Evolutionary conservation across 2,888 invertebrate species (phyloP), one percentile per base, ranked within the genome.

Genomic region (Leptinotarsa juncta): DNA sequence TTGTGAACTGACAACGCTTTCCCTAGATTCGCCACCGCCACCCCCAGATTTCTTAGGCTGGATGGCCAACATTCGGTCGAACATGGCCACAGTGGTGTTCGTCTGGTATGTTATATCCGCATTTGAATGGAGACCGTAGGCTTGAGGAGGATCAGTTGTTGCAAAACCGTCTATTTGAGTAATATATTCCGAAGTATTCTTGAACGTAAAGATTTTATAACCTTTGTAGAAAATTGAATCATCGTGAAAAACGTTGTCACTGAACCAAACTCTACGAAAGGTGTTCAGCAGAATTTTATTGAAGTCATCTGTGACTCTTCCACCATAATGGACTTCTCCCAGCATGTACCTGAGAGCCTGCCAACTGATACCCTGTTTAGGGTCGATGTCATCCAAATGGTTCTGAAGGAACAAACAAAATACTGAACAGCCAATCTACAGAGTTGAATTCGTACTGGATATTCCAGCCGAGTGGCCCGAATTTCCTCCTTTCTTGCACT

Each of bases 401-500:
- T 96, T 96, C 84, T 96, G 96, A 7, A 95, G 91, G 85, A 96
- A 96, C 89, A n/a, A n/a, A n/a, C n/a, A 95, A 91, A 71, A 95
- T 94, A 77, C 94, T 95, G 2, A 96, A 93, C 77, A 94, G 88
- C 96, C 96, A 96, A 87, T 96, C 96, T 12, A 96, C 93, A 1
- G 93, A 93, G 89, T 96, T 96, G 83, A 96, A 96, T 86, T 96
- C 96, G 83, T 97, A 97, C 0, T 96, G 96, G 82, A 97, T 96
- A 83, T 96, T 96, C 97, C 96, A 97, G 0, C 97, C 97, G 0
- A 97, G 90, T 0, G 96, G 95, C 0, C 96, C 96, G 86, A 94
- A 96, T 86, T 96, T 96, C 68, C 96, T 89, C 76, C 96, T 90
- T 86, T 96, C 95, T 85, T 95, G 96, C 4, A 97, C 95, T 0